phyloP scores from a whole-genome alignment of 2,797 vertebrate species.

The Toxotes lorentzi region DNA sequence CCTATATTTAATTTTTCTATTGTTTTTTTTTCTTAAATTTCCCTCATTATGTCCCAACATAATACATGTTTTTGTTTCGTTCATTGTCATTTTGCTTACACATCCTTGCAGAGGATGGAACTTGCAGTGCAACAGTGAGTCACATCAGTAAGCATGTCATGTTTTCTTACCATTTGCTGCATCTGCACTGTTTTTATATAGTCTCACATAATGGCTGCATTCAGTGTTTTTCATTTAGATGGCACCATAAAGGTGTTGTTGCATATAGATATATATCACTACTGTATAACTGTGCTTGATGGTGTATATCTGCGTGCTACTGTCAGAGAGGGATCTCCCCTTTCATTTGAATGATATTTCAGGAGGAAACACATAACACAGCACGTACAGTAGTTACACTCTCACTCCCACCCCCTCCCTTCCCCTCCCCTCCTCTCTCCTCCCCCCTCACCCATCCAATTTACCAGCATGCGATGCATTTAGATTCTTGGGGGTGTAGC shows the following conservation, averaged over 20 bases:
- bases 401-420: slow-evolving; percentile 25
- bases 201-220: background rate
- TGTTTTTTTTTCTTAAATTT: background rate
- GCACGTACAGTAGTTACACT: slow-evolving; percentile 77
- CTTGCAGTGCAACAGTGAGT: background rate
- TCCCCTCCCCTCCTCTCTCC: background rate
- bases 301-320: background rate
- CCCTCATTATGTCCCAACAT: background rate
- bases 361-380: slow-evolving; percentile 75
- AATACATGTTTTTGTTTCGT: background rate
- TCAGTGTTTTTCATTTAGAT: background rate
- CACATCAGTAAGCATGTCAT: background rate
- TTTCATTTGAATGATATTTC: slow-evolving; percentile 75
- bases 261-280: background rate
- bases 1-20: background rate
- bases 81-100: background rate
- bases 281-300: background rate
- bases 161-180: background rate
- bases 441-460: slow-evolving; percentile 38
- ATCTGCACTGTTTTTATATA: slow-evolving; percentile 11
- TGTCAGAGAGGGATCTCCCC: slow-evolving; percentile 48
- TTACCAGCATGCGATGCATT: slow-evolving; percentile 74
- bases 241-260: background rate
- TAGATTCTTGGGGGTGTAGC: slow-evolving; percentile 68
- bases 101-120: background rate